phyloP scores from a whole-genome alignment of 2,113 vertebrate species.

The Antechinus stuartii region DNA sequence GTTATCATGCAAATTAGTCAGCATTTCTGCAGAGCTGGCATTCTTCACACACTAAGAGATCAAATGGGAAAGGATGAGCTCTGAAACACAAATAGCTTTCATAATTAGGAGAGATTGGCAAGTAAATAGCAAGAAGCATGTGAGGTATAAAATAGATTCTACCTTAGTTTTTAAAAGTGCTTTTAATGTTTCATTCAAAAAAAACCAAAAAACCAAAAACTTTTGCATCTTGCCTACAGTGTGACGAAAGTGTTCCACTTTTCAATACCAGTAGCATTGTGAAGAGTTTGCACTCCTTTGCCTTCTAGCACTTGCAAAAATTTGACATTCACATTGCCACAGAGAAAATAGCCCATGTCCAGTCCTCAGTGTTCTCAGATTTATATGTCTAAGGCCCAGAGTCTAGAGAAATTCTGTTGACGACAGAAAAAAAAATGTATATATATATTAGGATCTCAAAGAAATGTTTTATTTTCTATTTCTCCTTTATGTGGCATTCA shows the following conservation, averaged over 20 bases:
- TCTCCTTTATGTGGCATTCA: background rate
- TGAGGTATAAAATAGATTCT: slow-evolving; percentile 20
- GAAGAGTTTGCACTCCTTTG: background rate
- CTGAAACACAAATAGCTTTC: slow-evolving; percentile 24
- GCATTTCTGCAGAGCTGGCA: background rate
- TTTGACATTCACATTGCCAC: background rate
- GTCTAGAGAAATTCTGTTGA: background rate
- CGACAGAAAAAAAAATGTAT: background rate
- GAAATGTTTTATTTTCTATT: background rate
- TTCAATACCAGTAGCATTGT: background rate
- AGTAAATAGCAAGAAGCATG: background rate
- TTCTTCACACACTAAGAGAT: slow-evolving; percentile 28
- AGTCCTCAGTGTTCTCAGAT: background rate
- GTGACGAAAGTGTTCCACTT: background rate
- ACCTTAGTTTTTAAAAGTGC: background rate
- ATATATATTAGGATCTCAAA: background rate
- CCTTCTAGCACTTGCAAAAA: fast-evolving
- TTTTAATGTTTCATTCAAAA: background rate
- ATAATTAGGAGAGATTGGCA: slow-evolving; percentile 30
- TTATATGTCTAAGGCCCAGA: background rate
- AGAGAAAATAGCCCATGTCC: background rate
- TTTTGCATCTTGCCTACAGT: background rate
- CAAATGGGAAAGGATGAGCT: background rate
- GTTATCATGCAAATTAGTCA: background rate
- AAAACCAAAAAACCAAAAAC: background rate